phyloP scores from a whole-genome alignment of 1,140 invertebrate species.

The Schlechtendalia chinensis region DNA sequence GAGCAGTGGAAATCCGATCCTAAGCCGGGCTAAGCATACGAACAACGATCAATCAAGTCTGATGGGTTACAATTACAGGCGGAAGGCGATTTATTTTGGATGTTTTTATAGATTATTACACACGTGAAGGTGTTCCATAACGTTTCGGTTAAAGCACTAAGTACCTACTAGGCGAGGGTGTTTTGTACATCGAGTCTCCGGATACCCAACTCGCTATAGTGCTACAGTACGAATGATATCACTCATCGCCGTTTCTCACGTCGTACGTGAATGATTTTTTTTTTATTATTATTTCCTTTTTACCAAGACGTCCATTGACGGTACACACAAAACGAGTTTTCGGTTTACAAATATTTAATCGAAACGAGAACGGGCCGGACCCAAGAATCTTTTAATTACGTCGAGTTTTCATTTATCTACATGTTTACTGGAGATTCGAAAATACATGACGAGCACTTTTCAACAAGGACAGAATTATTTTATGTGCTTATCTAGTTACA shows the following conservation, averaged over 20 bases:
- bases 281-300: too few relatives aligned
- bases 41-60: slow-evolving; percentile 36
- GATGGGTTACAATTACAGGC: slow-evolving; percentile 36
- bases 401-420: slow-evolving; percentile 15
- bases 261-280: slow-evolving; percentile 33
- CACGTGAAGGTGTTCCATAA: slow-evolving; percentile 28
- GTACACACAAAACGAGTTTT: slow-evolving; percentile 36
- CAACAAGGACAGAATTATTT: neutral
- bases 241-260: neutral
- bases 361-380: neutral
- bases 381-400: slow-evolving; percentile 23
- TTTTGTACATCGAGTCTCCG: neutral
- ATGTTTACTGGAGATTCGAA: slow-evolving; percentile 2
- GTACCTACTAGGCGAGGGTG: neutral
- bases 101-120: slow-evolving; percentile 42
- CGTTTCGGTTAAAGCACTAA: slow-evolving; percentile 21
- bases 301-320: neutral
- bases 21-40: neutral
- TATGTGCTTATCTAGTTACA: neutral
- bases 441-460: slow-evolving; percentile 33
- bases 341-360: slow-evolving; percentile 13
- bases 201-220: neutral
- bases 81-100: slow-evolving; percentile 37
- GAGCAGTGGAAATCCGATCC: slow-evolving; percentile 18
- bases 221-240: neutral